A percentile compares a stretch with the other conserved stretches of the same genome.
phyloP scores from a whole-genome alignment of 2,797 vertebrate species.

The Melanotaenia trifasciata region DNA sequence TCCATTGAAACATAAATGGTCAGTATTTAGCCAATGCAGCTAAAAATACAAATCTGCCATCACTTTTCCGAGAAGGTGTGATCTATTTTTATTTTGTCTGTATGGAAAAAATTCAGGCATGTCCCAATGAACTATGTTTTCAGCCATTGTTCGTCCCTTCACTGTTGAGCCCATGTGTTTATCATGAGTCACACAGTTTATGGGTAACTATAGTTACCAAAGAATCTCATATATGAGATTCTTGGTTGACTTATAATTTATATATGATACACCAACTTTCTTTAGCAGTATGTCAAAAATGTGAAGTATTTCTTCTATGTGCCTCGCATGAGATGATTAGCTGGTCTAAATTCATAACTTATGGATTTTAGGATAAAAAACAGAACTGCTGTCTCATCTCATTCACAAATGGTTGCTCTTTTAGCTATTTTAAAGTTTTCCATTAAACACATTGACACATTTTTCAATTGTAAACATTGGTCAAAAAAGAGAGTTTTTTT shows the following conservation, averaged over 20 bases:
- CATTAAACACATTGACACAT: too few relatives aligned
- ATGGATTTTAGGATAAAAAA: too few relatives aligned
- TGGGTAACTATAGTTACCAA: background rate
- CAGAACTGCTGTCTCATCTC: too few relatives aligned
- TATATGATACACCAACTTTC: background rate
- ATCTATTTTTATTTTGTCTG: conserved; percentile 6
- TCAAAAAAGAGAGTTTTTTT: too few relatives aligned
- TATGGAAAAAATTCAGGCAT: conserved; percentile 23
- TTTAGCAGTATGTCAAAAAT: conserved; percentile 2
- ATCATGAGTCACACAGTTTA: conserved; percentile 33
- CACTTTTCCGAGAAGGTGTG: conserved; percentile 62
- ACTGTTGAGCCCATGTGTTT: conserved; percentile 34
- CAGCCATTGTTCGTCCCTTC: conserved; percentile 53
- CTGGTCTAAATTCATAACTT: background rate
- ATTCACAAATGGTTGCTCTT: too few relatives aligned
- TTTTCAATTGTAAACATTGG: too few relatives aligned
- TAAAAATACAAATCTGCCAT: conserved; percentile 64
- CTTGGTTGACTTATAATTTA: background rate
- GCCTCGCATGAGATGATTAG: background rate
- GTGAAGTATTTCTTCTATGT: background rate
- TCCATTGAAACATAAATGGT: conserved; percentile 42
- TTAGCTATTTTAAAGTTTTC: too few relatives aligned
- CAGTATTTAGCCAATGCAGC: conserved; percentile 26
- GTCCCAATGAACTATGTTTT: conserved; percentile 12
- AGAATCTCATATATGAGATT: background rate